These are phyloP conservation scores for Latrodectus hesperus DNA, from an alignment of 2,888 invertebrate species.

Conservation along the genomic window DNA sequence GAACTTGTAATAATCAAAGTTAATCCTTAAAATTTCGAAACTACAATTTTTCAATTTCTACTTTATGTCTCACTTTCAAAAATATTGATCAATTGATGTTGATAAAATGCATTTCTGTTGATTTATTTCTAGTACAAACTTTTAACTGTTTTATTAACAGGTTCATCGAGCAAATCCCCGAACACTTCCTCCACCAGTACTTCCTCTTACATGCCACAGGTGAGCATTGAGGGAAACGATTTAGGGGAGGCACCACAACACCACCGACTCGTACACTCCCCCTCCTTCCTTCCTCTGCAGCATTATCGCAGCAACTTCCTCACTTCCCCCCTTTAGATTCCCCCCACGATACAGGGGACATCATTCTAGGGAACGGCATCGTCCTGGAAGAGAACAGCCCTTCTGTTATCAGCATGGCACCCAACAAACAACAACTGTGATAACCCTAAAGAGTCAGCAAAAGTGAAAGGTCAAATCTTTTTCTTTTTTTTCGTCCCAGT, in stretches of 20 bases:
- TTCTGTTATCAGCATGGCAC: slow-evolving; percentile 55
- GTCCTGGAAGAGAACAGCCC: slow-evolving; percentile 30
- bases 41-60: too few species aligned
- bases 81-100: too few species aligned
- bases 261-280: slow-evolving; percentile 45
- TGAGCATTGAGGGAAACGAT: slow-evolving; percentile 16
- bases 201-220: slow-evolving; percentile 22
- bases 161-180: slow-evolving; percentile 51
- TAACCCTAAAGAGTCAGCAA: background rate
- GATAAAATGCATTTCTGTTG: too few species aligned
- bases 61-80: too few species aligned
- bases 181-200: background rate
- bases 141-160: slow-evolving; percentile 7
- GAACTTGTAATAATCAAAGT: too few species aligned
- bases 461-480: background rate
- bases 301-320: slow-evolving; percentile 60
- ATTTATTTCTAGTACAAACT: too few species aligned
- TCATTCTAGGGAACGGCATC: slow-evolving; percentile 43
- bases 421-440: slow-evolving; percentile 55
- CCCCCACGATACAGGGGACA: slow-evolving; percentile 18
- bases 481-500: background rate
- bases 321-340: slow-evolving; percentile 61
- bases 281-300: slow-evolving; percentile 52
- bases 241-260: slow-evolving; percentile 14
- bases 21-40: too few species aligned